Evolutionary conservation across 2,888 invertebrate genomes (phyloP), one percentile per base, ranked within the genome.

Genomic region (Macrostomum cliftonense): DNA sequence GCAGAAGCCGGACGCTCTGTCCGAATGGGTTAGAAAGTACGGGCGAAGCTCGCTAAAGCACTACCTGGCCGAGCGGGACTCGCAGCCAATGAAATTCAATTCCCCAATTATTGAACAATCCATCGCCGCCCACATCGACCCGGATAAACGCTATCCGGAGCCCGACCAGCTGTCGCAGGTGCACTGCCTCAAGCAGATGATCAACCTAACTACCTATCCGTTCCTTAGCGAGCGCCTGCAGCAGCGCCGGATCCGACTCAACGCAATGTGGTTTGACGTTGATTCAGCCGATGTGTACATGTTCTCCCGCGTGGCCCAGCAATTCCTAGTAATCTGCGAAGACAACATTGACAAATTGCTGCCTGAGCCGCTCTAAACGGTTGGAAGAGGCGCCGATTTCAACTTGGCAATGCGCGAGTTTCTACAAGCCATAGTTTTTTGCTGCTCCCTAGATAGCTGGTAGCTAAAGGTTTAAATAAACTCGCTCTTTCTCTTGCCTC

Each of bases 251-350:
- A 74, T 88, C 40, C 83, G 84, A 61, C 81, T 91, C 56, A 88
- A 70, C 54, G 93, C 91, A 0, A 73, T 95, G 39, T 95, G 93
- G 93, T 91, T 93, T 67, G 93, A 93, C 67, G 86, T 95, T 66
- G 89, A 89, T 65, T 86, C 87, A 0, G 93, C 89, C 0, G 87
- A 91, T 68, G 83, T 93, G 61, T 87, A 85, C 68, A 86, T 84
- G 70, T 93, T 93, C 65, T 88, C 87, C 64, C 77, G 88, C 59
- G 78, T 80, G 28, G 78, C 80, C 42, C 87, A 89, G 69, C 73
- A 76, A 51, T 93, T 89, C 68, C 74, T 89, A 14, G 78, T 82
- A 56, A 81, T 93, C 50, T 83, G 85, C 63, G 89, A 91, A 70
- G 71, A 77, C 1, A 81, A 28, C 9, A 28, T 28, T 28, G 28